Evolutionary conservation across 2,797 vertebrate genomes (phyloP).

Genomic region (Peromyscus attwateri): DNA sequence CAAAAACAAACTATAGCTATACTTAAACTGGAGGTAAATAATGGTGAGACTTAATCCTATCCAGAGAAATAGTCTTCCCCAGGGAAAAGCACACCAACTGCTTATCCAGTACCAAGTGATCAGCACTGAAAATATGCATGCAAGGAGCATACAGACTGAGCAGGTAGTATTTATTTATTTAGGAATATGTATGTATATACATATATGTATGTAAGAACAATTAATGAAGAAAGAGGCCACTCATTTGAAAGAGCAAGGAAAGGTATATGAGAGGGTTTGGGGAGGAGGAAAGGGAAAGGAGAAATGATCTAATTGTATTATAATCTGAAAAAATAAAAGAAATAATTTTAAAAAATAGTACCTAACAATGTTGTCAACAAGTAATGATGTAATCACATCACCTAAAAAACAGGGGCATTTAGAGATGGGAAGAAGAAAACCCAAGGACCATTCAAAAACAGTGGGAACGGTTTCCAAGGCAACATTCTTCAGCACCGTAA

Average conservation of each 20-base stretch:
- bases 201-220: background rate
- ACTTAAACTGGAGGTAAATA: background rate
- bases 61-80: background rate
- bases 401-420: background rate
- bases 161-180: background rate
- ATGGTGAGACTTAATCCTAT: background rate
- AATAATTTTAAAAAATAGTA: background rate
- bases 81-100: background rate
- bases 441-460: background rate
- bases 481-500: background rate
- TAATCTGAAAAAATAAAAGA: background rate
- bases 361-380: background rate
- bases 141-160: no score
- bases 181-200: background rate
- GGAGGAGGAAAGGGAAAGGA: background rate
- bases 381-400: background rate
- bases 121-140: background rate
- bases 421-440: background rate
- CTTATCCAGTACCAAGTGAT: background rate
- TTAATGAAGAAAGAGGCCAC: background rate
- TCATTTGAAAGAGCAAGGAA: background rate
- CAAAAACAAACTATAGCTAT: background rate
- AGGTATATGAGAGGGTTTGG: background rate
- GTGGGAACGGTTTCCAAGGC: conserved; percentile 26
- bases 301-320: background rate